phyloP scores from a whole-genome alignment of 2,113 vertebrate species.

The Chionodraco myersi region DNA sequence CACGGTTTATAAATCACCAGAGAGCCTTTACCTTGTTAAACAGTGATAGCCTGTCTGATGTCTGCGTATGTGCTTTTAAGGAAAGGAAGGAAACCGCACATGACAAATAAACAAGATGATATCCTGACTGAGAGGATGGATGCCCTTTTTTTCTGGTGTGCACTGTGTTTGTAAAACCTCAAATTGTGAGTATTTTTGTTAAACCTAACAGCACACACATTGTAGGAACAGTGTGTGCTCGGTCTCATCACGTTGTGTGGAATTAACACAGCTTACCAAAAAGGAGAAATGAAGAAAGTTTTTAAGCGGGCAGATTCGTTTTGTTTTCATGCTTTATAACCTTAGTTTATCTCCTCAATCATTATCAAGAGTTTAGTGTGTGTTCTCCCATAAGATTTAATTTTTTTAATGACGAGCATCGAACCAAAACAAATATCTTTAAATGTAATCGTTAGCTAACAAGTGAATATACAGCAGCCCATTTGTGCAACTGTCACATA shows the following conservation, averaged over 20 bases:
- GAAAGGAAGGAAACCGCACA: constrained; percentile 47
- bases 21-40: constrained; percentile 68
- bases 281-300: neutral
- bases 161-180: constrained; percentile 27
- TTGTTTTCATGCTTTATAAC: neutral
- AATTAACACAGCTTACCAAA: neutral
- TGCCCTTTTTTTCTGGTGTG: constrained; percentile 10
- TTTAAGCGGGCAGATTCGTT: neutral
- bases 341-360: neutral
- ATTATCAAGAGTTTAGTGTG: neutral
- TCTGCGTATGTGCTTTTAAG: constrained; percentile 60
- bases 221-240: neutral
- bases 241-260: constrained; percentile 1
- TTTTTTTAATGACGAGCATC: constrained; percentile 27
- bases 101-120: constrained; percentile 65
- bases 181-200: neutral
- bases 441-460: constrained; percentile 45
- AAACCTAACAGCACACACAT: constrained; percentile 6
- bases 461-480: constrained; percentile 33
- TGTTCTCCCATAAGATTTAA: neutral
- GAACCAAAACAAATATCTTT: constrained; percentile 21
- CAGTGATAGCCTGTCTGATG: constrained; percentile 52
- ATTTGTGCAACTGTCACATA: constrained; percentile 49
- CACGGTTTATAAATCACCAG: constrained; percentile 56
- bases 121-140: constrained; percentile 9